phyloP scores from a whole-genome alignment of 2,888 invertebrate genomes.

The Sisyra terminalis region DNA sequence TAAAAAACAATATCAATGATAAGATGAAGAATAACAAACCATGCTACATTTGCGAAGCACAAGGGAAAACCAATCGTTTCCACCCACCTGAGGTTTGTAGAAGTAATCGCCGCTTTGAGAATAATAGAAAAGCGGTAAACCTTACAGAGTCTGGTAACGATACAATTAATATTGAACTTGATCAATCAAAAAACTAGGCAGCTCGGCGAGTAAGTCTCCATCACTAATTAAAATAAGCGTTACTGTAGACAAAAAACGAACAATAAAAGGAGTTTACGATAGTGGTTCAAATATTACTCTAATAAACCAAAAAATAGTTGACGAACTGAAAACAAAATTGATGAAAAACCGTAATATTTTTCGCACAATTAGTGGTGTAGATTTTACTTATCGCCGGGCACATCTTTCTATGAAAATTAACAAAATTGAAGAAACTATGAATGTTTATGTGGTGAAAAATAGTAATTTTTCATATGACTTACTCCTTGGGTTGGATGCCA shows the following conservation, averaged over 20 bases:
- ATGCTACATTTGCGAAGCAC: too few species aligned
- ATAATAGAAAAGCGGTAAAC: too few species aligned
- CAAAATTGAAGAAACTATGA: constrained; percentile 3
- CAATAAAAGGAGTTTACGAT: constrained; percentile 8
- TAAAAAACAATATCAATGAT: too few species aligned
- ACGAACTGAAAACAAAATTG: constrained; percentile 6
- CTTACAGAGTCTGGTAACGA: too few species aligned
- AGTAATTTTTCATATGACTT: constrained; percentile 15
- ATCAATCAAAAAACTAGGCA: neutral
- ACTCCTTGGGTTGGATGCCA: constrained; percentile 15
- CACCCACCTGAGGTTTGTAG: too few species aligned
- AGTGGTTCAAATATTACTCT: constrained; percentile 8
- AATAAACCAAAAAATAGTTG: constrained; percentile 6
- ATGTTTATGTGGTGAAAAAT: constrained; percentile 9
- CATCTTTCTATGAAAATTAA: constrained; percentile 7
- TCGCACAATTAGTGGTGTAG: constrained; percentile 7
- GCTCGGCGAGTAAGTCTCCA: constrained; percentile 3
- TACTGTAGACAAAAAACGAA: constrained; percentile 5
- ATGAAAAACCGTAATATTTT: constrained; percentile 6
- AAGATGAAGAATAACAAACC: too few species aligned
- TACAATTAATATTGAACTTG: too few species aligned
- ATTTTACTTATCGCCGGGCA: constrained; percentile 8
- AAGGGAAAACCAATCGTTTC: too few species aligned
- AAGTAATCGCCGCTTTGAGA: too few species aligned
- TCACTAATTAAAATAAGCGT: constrained; percentile 8